Evolutionary conservation across 2,888 invertebrate genomes (phyloP).

Genomic region (Arge pagana): DNA sequence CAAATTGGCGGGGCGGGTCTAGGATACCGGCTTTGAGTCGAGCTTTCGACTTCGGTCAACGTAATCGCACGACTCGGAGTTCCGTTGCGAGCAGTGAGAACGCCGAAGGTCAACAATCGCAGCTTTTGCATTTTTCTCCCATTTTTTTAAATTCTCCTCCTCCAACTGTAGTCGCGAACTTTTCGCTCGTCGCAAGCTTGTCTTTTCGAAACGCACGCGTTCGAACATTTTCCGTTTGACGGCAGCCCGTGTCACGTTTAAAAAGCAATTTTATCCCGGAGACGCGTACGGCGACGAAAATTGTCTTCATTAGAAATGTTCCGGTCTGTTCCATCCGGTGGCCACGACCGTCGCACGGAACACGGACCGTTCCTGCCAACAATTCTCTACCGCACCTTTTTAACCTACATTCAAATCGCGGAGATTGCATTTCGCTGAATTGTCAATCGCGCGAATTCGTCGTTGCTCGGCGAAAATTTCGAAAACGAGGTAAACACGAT

Average conservation of each 20-base stretch:
- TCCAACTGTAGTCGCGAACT: neutral
- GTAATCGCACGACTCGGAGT: conserved; percentile 54
- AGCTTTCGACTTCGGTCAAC: conserved; percentile 48
- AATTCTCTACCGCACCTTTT: conserved; percentile 34
- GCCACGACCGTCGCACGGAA: conserved; percentile 48
- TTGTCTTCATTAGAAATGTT: conserved; percentile 43
- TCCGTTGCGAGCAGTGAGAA: conserved; percentile 35
- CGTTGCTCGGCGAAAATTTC: too few species aligned
- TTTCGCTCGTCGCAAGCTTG: neutral
- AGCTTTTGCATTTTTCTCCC: conserved; percentile 16
- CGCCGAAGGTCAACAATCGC: too few species aligned
- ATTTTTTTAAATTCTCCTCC: neutral
- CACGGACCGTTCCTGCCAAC: conserved; percentile 34
- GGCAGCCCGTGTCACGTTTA: neutral
- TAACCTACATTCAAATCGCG: conserved; percentile 41
- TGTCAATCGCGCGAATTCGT: neutral
- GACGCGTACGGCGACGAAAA: conserved; percentile 36
- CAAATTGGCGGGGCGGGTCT: conserved; percentile 56
- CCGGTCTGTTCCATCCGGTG: conserved; percentile 47
- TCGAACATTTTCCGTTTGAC: neutral
- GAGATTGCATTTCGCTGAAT: neutral
- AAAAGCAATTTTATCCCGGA: conserved; percentile 17
- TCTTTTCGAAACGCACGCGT: neutral
- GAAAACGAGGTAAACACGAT: too few species aligned
- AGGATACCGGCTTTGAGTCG: conserved; percentile 49